These are phyloP conservation scores for Choristoneura fumiferana DNA, from an alignment of 1,140 invertebrate species.

Conservation along the genomic window DNA sequence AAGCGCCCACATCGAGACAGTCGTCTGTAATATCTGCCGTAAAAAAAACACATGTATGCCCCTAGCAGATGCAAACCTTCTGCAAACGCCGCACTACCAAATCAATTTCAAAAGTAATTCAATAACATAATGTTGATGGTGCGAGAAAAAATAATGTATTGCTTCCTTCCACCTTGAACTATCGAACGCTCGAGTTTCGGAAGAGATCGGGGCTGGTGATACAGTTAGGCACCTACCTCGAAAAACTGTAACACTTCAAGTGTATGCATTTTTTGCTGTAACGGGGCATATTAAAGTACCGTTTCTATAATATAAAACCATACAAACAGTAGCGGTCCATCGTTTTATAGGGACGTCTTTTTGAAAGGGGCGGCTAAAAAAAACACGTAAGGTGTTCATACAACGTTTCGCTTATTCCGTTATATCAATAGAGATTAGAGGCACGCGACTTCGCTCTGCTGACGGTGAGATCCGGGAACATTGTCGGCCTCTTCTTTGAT, in stretches of 20 bases:
- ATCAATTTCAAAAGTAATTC: constrained; percentile 74
- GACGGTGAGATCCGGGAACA: constrained; percentile 43
- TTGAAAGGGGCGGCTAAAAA: constrained; percentile 45
- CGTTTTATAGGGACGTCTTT: constrained; percentile 64
- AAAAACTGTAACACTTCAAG: constrained; percentile 71
- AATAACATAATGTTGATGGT: constrained; percentile 73
- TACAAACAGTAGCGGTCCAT: constrained; percentile 61
- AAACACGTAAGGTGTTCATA: constrained; percentile 69
- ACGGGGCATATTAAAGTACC: constrained; percentile 60
- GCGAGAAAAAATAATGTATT: constrained; percentile 66
- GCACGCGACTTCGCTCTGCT: constrained; percentile 61
- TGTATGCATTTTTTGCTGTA: constrained; percentile 54
- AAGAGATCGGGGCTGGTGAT: constrained; percentile 43
- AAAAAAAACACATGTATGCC: constrained; percentile 50
- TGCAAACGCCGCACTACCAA: constrained; percentile 56
- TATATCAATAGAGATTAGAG: constrained; percentile 75
- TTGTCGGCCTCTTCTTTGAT: constrained; percentile 69
- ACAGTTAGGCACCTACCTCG: constrained; percentile 60
- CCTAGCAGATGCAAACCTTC: constrained; percentile 64
- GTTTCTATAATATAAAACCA: constrained; percentile 53
- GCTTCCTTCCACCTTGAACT: constrained; percentile 74
- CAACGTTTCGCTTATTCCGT: constrained; percentile 58
- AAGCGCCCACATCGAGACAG: constrained; percentile 68
- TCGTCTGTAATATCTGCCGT: constrained; percentile 42
- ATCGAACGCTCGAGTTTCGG: constrained; percentile 37